A percentile compares a stretch with the other conserved stretches of the same genome.
Evolutionary conservation across 2,113 vertebrate genomes (phyloP).

Genomic region (Muntiacus reevesi): DNA sequence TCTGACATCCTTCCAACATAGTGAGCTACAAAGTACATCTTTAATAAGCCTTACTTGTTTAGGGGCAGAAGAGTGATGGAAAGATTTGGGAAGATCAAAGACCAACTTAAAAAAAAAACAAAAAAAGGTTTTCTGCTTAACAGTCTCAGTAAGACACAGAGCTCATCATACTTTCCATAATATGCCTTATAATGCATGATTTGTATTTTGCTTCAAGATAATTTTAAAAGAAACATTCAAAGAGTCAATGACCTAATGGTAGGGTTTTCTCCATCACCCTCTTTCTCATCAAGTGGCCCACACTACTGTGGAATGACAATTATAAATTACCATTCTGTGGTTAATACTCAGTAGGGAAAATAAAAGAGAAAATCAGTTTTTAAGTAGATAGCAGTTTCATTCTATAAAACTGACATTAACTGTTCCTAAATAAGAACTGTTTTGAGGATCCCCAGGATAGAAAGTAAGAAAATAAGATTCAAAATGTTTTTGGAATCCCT

Average conservation of each 20-base stretch:
- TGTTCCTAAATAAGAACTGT: slow-evolving; percentile 44
- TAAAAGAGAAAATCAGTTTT: not conserved
- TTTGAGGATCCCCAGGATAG: not conserved
- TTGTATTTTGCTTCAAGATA: slow-evolving; percentile 62
- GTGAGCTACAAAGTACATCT: not conserved
- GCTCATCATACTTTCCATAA: slow-evolving; percentile 1
- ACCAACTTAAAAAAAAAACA: not conserved
- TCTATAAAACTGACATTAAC: slow-evolving; percentile 66
- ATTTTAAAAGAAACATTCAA: slow-evolving; percentile 50
- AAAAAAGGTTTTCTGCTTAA: not conserved
- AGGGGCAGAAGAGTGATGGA: not conserved
- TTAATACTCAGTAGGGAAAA: not conserved
- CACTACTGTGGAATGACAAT: slow-evolving; percentile 34
- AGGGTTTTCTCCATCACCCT: not conserved
- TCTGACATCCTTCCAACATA: not conserved
- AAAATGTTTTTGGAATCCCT: slow-evolving; percentile 30
- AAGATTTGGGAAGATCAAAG: not conserved
- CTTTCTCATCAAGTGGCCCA: slow-evolving; percentile 31
- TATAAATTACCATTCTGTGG: slow-evolving; percentile 48
- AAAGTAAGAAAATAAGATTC: slow-evolving; percentile 38
- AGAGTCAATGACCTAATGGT: slow-evolving; percentile 32
- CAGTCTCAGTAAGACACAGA: not conserved
- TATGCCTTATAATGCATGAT: slow-evolving; percentile 47
- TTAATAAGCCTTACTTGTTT: not conserved
- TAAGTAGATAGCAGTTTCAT: slow-evolving; percentile 44